Evolutionary conservation across 2,888 invertebrate genomes (phyloP), one percentile per base, ranked within the genome.

Genomic region (Archaeoteleia sp.): DNA sequence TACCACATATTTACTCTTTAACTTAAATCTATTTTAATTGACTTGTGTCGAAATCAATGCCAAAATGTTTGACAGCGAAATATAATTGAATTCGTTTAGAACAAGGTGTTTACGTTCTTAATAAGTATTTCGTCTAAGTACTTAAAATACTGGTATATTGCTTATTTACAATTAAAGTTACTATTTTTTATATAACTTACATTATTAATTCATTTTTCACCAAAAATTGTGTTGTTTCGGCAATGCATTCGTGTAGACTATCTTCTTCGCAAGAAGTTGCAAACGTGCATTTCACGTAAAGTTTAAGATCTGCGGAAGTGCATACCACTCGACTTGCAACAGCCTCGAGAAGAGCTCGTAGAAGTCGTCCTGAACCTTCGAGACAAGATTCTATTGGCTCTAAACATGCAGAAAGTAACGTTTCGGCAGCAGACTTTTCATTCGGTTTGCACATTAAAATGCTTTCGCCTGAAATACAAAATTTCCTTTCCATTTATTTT

Each of bases 281-380:
- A 70, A 97, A 87, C 1, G 96, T 97, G 82, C 95, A 96, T 71
- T 90, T 89, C 0, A 92, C 89, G 85, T 97, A 98, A 20, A 89
- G 81, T 48, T 90, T 86, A 12, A 97, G 88, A 78, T 97, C 95
- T 13, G 86, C 85, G 4, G 89, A 89, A 0, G 91, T 91, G 60
- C 88, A 89, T 0, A 94, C 93, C 6, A 94, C 92, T 74, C 95
- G 93, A 81, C 95, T 95, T 0, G 96, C 95, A 67, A 97, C 92
- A 37, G 95, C 93, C 87, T 94, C 93, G 42, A 93, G 85, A 10
- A 93, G 87, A 4, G 93, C 93, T 72, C 94, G 89, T 86, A 93
- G 91, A 48, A 93, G 87, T 79, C 91, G 91, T 5, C 90, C 91
- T 51, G 91, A 89, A 79, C 88, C 88, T 77, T 91, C 89, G 49